Conservation (phyloP, 2,797 vertebrate genomes). For the Sylvilagus floridanus region DNA sequence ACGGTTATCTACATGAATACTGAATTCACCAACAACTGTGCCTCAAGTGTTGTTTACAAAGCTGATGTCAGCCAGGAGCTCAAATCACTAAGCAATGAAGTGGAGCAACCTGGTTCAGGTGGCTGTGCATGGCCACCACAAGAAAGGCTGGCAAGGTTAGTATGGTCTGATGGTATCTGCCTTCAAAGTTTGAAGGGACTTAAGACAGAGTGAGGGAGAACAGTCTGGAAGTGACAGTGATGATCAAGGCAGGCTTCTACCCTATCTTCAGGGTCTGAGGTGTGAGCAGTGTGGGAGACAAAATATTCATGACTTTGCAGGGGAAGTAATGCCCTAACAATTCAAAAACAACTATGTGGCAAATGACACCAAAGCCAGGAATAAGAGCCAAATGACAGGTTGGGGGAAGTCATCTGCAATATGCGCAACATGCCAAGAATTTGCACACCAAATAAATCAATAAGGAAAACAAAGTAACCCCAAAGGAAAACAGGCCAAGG, state of each 20-base stretch:
- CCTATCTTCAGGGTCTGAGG: background rate
- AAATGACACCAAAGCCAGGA: background rate
- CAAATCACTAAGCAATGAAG: background rate
- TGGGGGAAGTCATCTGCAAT: background rate
- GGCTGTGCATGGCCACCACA: background rate
- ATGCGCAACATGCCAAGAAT: background rate
- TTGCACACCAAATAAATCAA: background rate
- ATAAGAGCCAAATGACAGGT: background rate
- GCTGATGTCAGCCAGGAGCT: background rate
- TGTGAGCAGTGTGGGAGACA: background rate
- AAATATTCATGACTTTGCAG: background rate
- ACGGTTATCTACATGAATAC: background rate
- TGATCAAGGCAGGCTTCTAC: background rate
- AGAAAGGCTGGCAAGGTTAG: background rate
- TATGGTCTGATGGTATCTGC: background rate
- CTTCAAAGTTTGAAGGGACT: background rate
- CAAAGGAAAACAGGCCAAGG: background rate
- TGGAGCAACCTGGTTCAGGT: background rate
- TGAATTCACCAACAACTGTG: background rate
- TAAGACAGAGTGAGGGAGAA: background rate
- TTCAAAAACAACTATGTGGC: background rate
- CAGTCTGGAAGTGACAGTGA: too few species aligned
- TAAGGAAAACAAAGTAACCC: background rate
- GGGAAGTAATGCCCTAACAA: background rate
- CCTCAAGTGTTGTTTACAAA: background rate